These are phyloP conservation scores for Ichneumoninae sp. DNA, from an alignment of 2,888 invertebrate genomes.

Conservation along the genomic window DNA sequence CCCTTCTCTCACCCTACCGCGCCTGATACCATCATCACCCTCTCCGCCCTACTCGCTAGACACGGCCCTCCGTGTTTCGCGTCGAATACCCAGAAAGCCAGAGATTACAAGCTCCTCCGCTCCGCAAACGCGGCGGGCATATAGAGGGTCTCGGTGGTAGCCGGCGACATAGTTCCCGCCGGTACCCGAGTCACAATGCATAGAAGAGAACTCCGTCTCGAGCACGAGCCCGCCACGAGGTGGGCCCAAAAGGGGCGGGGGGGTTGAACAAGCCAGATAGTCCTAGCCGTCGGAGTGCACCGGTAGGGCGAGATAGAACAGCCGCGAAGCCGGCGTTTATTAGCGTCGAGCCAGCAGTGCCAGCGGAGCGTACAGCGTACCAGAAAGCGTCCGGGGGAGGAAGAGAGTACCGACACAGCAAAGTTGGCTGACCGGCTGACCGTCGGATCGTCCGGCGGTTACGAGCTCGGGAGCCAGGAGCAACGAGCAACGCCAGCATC, in stretches of 20 bases:
- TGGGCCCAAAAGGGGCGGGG: constrained; percentile 14
- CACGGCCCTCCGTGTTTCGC: constrained; percentile 17
- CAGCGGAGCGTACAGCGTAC: background rate
- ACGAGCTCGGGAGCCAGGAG: constrained; percentile 67
- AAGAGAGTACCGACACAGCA: constrained; percentile 55
- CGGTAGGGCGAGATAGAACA: constrained; percentile 39
- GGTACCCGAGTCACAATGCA: background rate
- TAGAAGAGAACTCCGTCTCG: background rate
- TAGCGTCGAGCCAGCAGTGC: constrained; percentile 69
- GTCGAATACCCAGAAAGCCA: background rate
- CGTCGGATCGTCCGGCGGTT: constrained; percentile 71
- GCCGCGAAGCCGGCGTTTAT: constrained; percentile 76
- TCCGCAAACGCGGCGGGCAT: constrained; percentile 26
- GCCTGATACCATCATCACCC: background rate
- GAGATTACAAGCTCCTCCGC: constrained; percentile 12
- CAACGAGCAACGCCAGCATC: constrained; percentile 63
- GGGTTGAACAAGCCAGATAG: constrained; percentile 24
- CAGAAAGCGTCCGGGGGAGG: background rate
- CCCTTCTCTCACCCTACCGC: too few species aligned
- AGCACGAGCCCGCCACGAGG: background rate
- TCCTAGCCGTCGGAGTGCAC: background rate
- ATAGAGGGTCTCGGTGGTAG: constrained; percentile 9
- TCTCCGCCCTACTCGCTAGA: constrained; percentile 5
- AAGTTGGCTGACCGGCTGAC: constrained; percentile 76
- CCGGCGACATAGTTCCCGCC: background rate